Evolutionary conservation across 2,888 invertebrate species (phyloP).

Genomic region (Julus scandinavius): DNA sequence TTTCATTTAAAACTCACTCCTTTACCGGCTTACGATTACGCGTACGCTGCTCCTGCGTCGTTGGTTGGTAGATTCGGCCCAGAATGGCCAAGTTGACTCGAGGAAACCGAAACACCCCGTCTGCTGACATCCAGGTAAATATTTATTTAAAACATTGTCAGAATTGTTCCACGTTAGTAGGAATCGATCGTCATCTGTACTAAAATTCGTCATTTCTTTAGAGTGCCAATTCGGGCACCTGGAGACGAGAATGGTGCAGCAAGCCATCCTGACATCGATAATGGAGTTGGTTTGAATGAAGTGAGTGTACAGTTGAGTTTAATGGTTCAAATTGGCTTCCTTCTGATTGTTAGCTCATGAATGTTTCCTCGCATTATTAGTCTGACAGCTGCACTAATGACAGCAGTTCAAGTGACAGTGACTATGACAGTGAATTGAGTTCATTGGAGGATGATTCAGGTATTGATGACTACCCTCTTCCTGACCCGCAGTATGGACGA

Average conservation of each 20-base stretch:
- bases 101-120: constrained; percentile 61
- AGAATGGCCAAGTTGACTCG: constrained; percentile 99
- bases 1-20: constrained; percentile 49
- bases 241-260: constrained; percentile 53
- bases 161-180: not conserved
- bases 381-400: constrained; percentile 51
- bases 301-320: not conserved
- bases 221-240: constrained; percentile 49
- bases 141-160: not conserved
- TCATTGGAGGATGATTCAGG: constrained; percentile 73
- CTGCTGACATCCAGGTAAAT: constrained; percentile 52
- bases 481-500: constrained; percentile 80
- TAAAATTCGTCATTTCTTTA: not conserved
- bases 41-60: constrained; percentile 53
- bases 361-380: not conserved
- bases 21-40: constrained; percentile 48
- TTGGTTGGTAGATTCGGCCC: constrained; percentile 83
- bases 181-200: not conserved
- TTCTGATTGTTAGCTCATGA: constrained; percentile 5
- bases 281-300: constrained; percentile 51
- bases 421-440: constrained; percentile 43
- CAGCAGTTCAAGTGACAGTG: constrained; percentile 50
- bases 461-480: constrained; percentile 73
- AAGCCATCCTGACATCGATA: constrained; percentile 52
- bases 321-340: not conserved